These are phyloP conservation scores for Ranitomeya imitator DNA, from an alignment of 2,113 vertebrate genomes.

Conservation along the genomic window DNA sequence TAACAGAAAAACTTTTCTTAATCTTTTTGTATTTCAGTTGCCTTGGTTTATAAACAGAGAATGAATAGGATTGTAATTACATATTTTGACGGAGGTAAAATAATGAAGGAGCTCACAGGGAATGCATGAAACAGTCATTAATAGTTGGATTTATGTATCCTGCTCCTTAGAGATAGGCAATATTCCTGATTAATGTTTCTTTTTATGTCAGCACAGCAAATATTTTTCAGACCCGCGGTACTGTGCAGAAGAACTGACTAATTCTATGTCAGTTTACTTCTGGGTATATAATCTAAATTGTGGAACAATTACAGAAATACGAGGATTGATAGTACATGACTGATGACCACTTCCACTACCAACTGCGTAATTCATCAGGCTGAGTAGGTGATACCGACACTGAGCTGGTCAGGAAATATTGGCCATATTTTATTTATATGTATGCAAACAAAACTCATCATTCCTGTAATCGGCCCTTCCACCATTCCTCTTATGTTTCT, in stretches of 20 bases:
- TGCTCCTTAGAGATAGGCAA: not conserved
- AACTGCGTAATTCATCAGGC: not conserved
- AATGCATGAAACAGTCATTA: not conserved
- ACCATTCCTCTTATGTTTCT: not conserved
- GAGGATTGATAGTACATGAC: conserved; percentile 1
- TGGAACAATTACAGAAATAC: not conserved
- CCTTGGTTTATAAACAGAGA: not conserved
- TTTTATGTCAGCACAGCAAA: not conserved
- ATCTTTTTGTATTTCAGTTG: not conserved
- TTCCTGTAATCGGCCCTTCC: not conserved
- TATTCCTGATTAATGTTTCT: not conserved
- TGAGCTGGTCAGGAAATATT: not conserved
- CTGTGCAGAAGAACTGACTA: not conserved
- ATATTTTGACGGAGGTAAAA: not conserved
- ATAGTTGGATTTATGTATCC: not conserved
- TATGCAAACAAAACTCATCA: conserved; percentile 9
- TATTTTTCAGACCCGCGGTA: not conserved
- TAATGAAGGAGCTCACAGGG: not conserved
- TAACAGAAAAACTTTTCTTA: not conserved
- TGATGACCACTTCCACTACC: not conserved
- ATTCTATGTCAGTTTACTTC: not conserved
- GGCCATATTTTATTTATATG: conserved; percentile 2
- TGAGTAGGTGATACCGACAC: not conserved
- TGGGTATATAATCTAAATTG: conserved; percentile 23
- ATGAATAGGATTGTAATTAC: not conserved